Conservation (phyloP, 92 coral and sea anemone species). For the Siderastrea radians region DNA sequence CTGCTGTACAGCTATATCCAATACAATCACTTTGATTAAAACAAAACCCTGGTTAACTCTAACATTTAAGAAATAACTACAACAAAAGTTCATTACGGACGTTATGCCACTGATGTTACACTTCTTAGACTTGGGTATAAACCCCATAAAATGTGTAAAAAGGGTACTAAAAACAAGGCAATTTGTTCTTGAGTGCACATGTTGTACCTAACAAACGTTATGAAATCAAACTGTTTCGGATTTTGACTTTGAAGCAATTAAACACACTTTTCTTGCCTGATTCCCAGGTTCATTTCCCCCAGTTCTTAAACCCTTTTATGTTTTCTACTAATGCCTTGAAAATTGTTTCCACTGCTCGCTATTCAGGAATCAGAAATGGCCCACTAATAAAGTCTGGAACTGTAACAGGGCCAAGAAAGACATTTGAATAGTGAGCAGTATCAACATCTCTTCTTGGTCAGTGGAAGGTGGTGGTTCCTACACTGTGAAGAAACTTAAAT, state of each 20-base stretch:
- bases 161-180: no score
- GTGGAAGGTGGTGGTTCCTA: conserved; percentile 48
- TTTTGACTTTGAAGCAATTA: no score
- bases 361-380: conserved; percentile 48
- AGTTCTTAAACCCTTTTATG: background rate
- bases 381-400: conserved; percentile 21
- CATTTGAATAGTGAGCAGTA: conserved; percentile 23
- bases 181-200: no score
- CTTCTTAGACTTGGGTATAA: conserved; percentile 8
- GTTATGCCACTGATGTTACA: background rate
- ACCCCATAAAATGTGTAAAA: background rate
- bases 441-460: conserved; percentile 54
- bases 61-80: conserved; percentile 10
- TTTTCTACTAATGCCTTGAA: background rate
- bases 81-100: background rate
- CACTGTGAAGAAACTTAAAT: conserved; percentile 59
- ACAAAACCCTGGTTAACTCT: conserved; percentile 9
- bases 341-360: conserved; percentile 8
- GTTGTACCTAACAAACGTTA: no score
- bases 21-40: conserved; percentile 1
- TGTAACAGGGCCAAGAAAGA: conserved; percentile 45
- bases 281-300: background rate
- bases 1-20: conserved; percentile 21
- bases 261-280: background rate
- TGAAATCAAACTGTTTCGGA: no score